Evolutionary conservation across 2,888 invertebrate genomes (phyloP), one percentile per base, ranked within the genome.

Genomic region (Bhutanitis thaidina): DNA sequence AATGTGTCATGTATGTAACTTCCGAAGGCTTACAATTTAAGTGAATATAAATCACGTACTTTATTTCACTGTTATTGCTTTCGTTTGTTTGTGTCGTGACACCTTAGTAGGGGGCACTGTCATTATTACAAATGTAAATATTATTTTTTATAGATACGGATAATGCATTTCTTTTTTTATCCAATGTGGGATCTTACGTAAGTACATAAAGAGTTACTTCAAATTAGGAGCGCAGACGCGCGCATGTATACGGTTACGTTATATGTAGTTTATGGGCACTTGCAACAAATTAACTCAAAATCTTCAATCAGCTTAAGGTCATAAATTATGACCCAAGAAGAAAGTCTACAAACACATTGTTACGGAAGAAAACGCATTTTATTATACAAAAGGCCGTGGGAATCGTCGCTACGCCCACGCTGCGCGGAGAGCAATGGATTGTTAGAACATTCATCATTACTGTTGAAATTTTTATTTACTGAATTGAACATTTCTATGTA

Each of bases 361-460:
- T 52, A 47, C 32, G 32, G 47, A 52, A 47, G 52, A 52, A 52
- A 60, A 59, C 57, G 55, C 49, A 51, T 49, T 56, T 56, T 58
- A 60, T 60, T 60, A 60, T 60, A 53, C 60, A 12, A 57, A 46
- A 52, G 61, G 59, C 59, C 63, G 62, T 61, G 63, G 56, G 63
- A 64, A 61, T 49, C 52, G 39, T 37, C 52, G 55, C 49, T 56
- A 43, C 64, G 56, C 64, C 64, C 43, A 61, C 62, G 41, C 39
- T 36, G 43, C 50, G 49, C 49, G 52, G 15, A 49, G 55, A 54
- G 12, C 56, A n/a, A n/a, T 57, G 49, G 54, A 59, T 63, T 63
- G 59, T 59, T 59, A 54, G 44, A 56, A 60, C 56, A 61, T 62
- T 60, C 59, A 58, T 62, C 60, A 61, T 57, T 37, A 52, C 32